Percentiles rank a stretch among this genome's conserved stretches.
phyloP scores from a whole-genome alignment of 2,113 vertebrate species.

The Pygoscelis adeliae region DNA sequence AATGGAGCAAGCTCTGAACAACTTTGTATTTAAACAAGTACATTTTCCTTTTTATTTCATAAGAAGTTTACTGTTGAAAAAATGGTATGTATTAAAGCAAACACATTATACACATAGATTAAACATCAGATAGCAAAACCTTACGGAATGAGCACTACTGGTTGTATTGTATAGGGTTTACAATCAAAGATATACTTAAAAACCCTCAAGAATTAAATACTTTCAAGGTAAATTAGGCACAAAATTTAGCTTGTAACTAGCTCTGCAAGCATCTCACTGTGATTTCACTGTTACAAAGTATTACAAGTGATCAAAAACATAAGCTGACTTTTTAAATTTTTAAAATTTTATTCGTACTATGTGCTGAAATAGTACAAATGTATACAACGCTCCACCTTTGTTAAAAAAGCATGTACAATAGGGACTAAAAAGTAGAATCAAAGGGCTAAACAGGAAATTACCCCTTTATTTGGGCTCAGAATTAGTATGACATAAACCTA shows the following conservation, averaged over 20 bases:
- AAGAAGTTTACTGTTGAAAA: conserved; percentile 77
- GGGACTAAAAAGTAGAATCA: conserved; percentile 14
- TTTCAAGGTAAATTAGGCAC: conserved; percentile 65
- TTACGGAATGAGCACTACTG: conserved; percentile 38
- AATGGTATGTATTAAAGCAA: conserved; percentile 74
- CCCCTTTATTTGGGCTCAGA: background rate
- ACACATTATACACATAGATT: conserved; percentile 67
- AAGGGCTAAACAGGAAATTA: background rate
- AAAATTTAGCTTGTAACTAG: conserved; percentile 50
- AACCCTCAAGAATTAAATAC: conserved; percentile 36
- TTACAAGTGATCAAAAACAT: conserved; percentile 50
- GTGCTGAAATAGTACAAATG: conserved; percentile 51
- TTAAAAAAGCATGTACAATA: conserved; percentile 47
- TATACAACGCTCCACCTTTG: background rate
- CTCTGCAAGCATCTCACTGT: conserved; percentile 60
- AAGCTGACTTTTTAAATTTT: background rate
- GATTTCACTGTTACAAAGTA: conserved; percentile 32
- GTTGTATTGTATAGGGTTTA: conserved; percentile 38
- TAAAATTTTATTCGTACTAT: background rate
- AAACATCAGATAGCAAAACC: conserved; percentile 72
- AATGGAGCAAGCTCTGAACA: conserved; percentile 1
- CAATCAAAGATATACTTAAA: conserved; percentile 60
- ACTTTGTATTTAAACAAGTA: conserved; percentile 74
- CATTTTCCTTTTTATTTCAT: conserved; percentile 72
- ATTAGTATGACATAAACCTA: conserved; percentile 23